Evolutionary conservation across 2,888 invertebrate genomes (phyloP), one percentile per base, ranked within the genome.

Genomic region (Diabrotica balteata): DNA sequence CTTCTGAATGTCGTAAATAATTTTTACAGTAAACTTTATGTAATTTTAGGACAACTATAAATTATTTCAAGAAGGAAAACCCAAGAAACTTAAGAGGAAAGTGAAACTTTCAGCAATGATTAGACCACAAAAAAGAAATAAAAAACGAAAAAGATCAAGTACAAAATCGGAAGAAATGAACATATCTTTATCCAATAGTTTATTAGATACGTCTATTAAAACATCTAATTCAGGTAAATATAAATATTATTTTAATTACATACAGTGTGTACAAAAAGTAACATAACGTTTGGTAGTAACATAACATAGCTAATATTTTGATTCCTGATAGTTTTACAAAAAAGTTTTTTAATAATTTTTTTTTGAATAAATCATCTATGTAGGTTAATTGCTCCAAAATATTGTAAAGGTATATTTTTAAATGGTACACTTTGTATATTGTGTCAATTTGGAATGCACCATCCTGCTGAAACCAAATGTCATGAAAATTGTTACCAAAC

Each of bases 41-140:
- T 44, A 66, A 63, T 70, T 71, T 22, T 60, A 91, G 91, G 94
- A 94, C 79, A 94, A 94, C 84, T 94, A 93, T 83, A 91, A 92
- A 81, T 86, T 91, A 79, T 88, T 90, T 73, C 92, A 92, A 78
- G 91, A 91, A 83, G 89, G 89, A 59, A 91, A 91, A 83, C 93
- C 93, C 81, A 89, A 93, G 87, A 86, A 88, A 77, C 85, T 89
- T 9, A 85, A 88, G 59, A 89, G 89, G 79, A 89, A 90, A 69
- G 85, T 88, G 46, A 87, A 87, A 79, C 86, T 87, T 44, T 86
- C 87, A 11, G 86, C 86, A 44, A 86, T 86, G 82, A 86, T 82
- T 77, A 86, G 86, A 79, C 88, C 85, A 71, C 88, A 85, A 78
- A 88, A 87, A 81, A 87, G 86, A 74, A 86, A 83, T 73, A 88